Conservation (phyloP, 2,797 vertebrate species). For the Helostoma temminkii region DNA sequence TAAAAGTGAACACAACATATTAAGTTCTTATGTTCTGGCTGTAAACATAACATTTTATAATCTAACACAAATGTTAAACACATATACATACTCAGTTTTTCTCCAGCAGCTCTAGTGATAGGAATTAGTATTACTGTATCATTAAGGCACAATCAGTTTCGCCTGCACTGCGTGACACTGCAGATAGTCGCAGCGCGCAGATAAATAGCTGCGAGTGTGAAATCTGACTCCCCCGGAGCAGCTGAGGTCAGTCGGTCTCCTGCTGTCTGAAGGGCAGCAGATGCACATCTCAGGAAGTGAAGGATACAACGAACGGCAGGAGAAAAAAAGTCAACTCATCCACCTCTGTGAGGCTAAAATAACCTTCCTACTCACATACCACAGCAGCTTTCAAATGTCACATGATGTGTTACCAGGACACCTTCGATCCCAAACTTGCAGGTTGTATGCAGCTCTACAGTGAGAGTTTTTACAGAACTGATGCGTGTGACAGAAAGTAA, state of each 20-base stretch:
- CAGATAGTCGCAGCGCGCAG: slow-evolving; percentile 19
- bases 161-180: slow-evolving; percentile 21
- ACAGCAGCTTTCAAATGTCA: slow-evolving; percentile 8
- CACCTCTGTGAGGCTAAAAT: slow-evolving; percentile 8
- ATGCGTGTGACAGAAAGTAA: neutral
- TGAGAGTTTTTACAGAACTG: neutral
- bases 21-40: neutral
- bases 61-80: neutral
- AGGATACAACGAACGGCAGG: slow-evolving; percentile 1
- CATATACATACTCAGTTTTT: neutral
- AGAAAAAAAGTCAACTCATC: neutral
- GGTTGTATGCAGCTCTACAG: neutral
- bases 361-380: neutral
- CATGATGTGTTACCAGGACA: too few relatives aligned
- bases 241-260: slow-evolving; percentile 44
- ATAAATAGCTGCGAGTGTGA: slow-evolving; percentile 44
- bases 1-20: neutral
- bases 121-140: neutral
- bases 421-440: too few relatives aligned
- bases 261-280: slow-evolving; percentile 33
- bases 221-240: slow-evolving; percentile 60
- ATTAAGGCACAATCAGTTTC: neutral
- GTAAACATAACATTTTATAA: neutral
- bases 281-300: slow-evolving; percentile 18
- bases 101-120: neutral